Evolutionary conservation across 2,797 vertebrate species (phyloP), one percentile per base, ranked within the genome.

Genomic region (Pseudochromis fuscus): DNA sequence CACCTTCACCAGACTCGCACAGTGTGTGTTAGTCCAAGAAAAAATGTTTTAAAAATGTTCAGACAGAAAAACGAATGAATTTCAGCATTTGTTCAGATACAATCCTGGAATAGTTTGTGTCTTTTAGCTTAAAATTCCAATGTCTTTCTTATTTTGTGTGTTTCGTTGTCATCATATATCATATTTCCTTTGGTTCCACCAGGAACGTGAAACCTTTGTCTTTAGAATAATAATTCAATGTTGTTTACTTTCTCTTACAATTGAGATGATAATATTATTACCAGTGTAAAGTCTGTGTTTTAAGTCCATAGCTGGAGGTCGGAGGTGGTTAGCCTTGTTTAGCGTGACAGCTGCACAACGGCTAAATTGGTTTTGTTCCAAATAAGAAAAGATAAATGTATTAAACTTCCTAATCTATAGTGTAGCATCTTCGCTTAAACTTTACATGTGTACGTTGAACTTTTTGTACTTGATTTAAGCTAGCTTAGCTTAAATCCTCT

Each of bases 81-180:
- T 58, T 66, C 27, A 64, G 28, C 28, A 2, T 25, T 59, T 0
- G 0, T 48, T 56, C 8, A 56, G 67, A 19, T 18, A 58, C 21
- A 40, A 18, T 68, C 49, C 57, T n/a, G 58, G 15, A 61, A 28
- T 68, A 33, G 8, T 33, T 8, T 1, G 1, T 64, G 57, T 73
- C 65, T 40, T 9, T 16, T 7, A 18, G 16, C 5, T 18, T 16
- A 6, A 4, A 38, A 1, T 38, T 38, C 15, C 15, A 38, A 5
- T 16, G 2, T 18, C 38, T 16, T n/a, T 40, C 18, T 53, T 23
- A 40, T 16, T 37, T 15, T 62, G 38, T 59, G 23, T 49, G 40
- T 49, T 19, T 3, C 37, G 28, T 61, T 46, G 8, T 12, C 18
- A 25, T 2, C 27, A 4, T 2, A 38, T 35, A 4, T 65, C 37